Evolutionary conservation across 1,140 invertebrate species (phyloP).

Genomic region (Pristionchus pacificus): DNA sequence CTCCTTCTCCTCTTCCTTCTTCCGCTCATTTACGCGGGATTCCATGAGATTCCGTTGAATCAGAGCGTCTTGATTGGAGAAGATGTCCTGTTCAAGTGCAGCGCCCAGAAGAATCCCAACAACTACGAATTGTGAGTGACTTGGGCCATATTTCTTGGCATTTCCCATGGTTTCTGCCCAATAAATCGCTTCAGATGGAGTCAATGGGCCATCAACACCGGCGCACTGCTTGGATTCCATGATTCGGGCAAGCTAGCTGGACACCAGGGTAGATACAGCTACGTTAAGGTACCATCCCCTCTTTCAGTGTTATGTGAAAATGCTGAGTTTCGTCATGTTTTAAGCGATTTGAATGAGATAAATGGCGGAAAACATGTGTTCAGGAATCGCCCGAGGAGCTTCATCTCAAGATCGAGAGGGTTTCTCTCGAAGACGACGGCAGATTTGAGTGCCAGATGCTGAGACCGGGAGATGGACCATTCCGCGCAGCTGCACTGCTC

Average conservation of each 20-base stretch:
- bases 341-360: background rate
- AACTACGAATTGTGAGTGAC: constrained; percentile 22
- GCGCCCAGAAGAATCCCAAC: constrained; percentile 18
- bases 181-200: constrained; percentile 16
- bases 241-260: constrained; percentile 31
- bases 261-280: constrained; percentile 36
- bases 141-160: background rate
- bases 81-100: constrained; percentile 26
- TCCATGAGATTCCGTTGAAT: constrained; percentile 24
- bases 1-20: background rate
- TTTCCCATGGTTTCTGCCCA: too few species aligned
- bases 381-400: constrained; percentile 33
- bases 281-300: constrained; percentile 30
- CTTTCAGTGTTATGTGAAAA: too few species aligned
- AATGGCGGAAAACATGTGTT: constrained; percentile 13
- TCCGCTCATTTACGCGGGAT: background rate
- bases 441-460: constrained; percentile 41
- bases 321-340: background rate
- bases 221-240: constrained; percentile 32
- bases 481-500: constrained; percentile 29
- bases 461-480: constrained; percentile 29
- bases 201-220: constrained; percentile 32
- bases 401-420: constrained; percentile 29
- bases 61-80: constrained; percentile 22
- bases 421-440: constrained; percentile 36